Evolutionary conservation across 2,113 vertebrate genomes (phyloP).

Genomic region (Ptilonorhynchus violaceus): DNA sequence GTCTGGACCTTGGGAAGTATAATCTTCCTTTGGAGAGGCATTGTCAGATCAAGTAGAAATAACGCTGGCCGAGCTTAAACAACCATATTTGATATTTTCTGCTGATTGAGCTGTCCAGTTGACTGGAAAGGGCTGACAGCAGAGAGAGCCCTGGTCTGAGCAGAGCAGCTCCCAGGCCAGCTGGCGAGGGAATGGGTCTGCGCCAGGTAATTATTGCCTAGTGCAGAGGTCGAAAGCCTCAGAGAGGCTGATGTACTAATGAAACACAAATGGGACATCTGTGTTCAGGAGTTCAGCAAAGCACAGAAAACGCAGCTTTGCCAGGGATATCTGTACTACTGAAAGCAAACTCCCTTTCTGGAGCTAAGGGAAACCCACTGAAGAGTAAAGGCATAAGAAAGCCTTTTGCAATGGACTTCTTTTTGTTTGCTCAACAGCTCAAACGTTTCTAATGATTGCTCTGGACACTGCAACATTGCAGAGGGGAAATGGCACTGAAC

Average conservation of each 20-base stretch:
- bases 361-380: background rate
- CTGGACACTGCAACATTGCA: background rate
- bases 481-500: background rate
- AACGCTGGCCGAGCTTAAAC: background rate
- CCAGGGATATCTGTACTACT: slow-evolving; percentile 53
- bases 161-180: slow-evolving; percentile 80
- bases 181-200: slow-evolving; percentile 74
- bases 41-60: slow-evolving; percentile 16
- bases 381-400: background rate
- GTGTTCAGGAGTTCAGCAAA: slow-evolving; percentile 79
- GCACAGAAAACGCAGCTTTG: slow-evolving; percentile 64
- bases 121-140: slow-evolving; percentile 81
- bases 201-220: slow-evolving; percentile 83
- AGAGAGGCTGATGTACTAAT: slow-evolving; percentile 75
- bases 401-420: background rate
- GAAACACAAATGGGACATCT: slow-evolving; percentile 85
- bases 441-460: background rate
- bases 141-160: slow-evolving; percentile 75
- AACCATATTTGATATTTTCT: slow-evolving; percentile 56
- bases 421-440: background rate
- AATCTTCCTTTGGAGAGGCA: background rate
- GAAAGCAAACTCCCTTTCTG: background rate
- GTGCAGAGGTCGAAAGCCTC: slow-evolving; percentile 79
- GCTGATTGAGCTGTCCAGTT: slow-evolving; percentile 72
- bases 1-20: background rate